phyloP scores from a whole-genome alignment of 2,113 vertebrate genomes.

The Datnioides undecimradiatus region DNA sequence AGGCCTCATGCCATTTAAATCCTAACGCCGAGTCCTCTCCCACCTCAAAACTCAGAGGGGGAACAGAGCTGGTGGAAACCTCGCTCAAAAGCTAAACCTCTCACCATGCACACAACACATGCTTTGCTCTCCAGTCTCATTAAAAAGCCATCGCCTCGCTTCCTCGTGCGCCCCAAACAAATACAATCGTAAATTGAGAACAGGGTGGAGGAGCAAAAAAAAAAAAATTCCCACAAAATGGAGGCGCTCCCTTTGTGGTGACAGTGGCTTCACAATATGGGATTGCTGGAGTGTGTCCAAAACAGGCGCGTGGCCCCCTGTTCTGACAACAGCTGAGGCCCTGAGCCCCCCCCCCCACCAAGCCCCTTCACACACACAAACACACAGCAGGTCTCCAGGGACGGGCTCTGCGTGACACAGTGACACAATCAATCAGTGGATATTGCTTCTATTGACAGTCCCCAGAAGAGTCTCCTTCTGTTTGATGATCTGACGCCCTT shows the following conservation, averaged over 20 bases:
- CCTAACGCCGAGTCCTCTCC: conserved; percentile 46
- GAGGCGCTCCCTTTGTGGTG: conserved; percentile 60
- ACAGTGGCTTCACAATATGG: conserved; percentile 68
- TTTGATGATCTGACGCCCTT: conserved; percentile 66
- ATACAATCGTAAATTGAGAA: conserved; percentile 63
- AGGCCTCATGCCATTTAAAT: conserved; percentile 55
- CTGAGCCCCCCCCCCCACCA: conserved; percentile 19
- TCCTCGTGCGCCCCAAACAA: conserved; percentile 67
- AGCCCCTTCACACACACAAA: conserved; percentile 28
- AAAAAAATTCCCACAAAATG: conserved; percentile 52
- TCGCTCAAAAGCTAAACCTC: conserved; percentile 61
- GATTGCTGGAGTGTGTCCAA: conserved; percentile 72
- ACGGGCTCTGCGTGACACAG: conserved; percentile 67
- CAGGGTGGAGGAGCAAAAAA: conserved; percentile 48
- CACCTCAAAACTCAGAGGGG: conserved; percentile 51
- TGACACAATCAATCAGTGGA: conserved; percentile 83
- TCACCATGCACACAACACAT: conserved; percentile 68
- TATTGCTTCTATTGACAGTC: conserved; percentile 83
- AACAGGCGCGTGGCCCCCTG: conserved; percentile 65
- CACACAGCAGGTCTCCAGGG: conserved; percentile 62
- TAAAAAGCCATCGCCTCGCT: conserved; percentile 69
- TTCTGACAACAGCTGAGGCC: conserved; percentile 71
- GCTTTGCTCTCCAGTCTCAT: conserved; percentile 66
- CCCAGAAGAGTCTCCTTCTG: conserved; percentile 70
- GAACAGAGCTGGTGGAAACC: conserved; percentile 54